Base-by-base conservation (phyloP, 2,113 vertebrate genomes). In the Notarius quadriscutis region DNA sequence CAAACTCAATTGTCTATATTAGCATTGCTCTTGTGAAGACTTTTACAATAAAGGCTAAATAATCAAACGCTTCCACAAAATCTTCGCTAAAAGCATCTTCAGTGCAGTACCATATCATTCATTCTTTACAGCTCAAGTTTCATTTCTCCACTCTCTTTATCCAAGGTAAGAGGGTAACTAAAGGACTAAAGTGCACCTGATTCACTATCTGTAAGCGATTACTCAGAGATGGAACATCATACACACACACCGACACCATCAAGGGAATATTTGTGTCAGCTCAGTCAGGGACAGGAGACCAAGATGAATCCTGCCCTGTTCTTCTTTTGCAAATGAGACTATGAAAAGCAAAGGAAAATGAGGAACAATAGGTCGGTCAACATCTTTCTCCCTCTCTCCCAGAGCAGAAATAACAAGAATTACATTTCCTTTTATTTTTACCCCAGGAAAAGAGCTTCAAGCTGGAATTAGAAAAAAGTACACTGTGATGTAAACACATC, bases 331-430 rank as follows among this genome's bases (percentile, higher is more conserved):
- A 81, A 53, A 27, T 58, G 30, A 55, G 41, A 71, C 41, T 71
- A 69, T 71, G 58, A 81, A 90, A 90, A 88, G 51, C 62, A 57
- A 81, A 69, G n/a, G 48, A 87, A 67, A 60, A 78, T 57, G 51
- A 89, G 60, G 69, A 41, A 50, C 88, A 53, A 17, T 50, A 51
- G 87, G 79, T 84, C 80, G 83, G 71, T 22, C 65, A 48, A 30
- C 84, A 84, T 67, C 74, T 53, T 41, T 20, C 60, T 84, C 6
- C 17, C 82, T 87, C 71, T 84, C 53, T 65, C 50, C 57, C 55
- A 87, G 58, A 88, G 77, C 30, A 27, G 34, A 84, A 60, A 86
- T 77, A 86, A 83, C 57, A 78, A 81, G 81, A 48, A 27, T 72
- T 80, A 58, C 58, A 63, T 67, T 58, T 83, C 53, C 72, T 79